These are phyloP conservation scores for Andrena flavipes DNA, from an alignment of 2,888 invertebrate genomes.

Conservation along the genomic window DNA sequence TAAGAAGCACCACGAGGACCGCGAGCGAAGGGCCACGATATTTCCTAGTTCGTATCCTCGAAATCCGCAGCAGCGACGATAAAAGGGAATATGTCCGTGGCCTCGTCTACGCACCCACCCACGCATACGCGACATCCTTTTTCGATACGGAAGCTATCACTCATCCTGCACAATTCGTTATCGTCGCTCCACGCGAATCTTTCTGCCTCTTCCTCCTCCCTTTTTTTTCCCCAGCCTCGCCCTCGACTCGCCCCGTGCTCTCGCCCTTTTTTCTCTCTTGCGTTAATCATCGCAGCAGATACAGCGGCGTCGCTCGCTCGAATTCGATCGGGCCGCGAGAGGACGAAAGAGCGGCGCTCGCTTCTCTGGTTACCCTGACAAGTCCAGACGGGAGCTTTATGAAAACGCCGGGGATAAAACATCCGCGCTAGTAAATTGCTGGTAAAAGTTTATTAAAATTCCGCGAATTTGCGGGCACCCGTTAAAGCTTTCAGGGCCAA, in stretches of 20 bases:
- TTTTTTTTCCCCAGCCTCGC: conserved; percentile 32
- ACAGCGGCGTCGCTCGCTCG: neutral
- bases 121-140: conserved; percentile 78
- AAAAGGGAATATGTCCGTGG: conserved; percentile 54
- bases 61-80: conserved; percentile 42
- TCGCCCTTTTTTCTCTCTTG: neutral
- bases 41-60: conserved; percentile 28
- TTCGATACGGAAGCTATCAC: conserved; percentile 80
- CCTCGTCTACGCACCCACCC: conserved; percentile 65
- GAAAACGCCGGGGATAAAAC: no score
- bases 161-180: conserved; percentile 77
- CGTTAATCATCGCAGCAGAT: conserved; percentile 12
- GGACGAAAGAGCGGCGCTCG: no score
- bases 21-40: neutral
- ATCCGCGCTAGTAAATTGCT: no score
- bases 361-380: neutral
- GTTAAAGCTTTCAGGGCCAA: conserved; percentile 18
- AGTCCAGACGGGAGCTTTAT: no score
- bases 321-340: neutral
- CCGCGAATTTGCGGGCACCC: conserved; percentile 6
- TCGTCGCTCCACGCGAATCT: conserved; percentile 52
- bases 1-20: neutral
- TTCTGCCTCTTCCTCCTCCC: conserved; percentile 30
- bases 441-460: conserved; percentile 4
- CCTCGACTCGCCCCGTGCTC: conserved; percentile 21